A percentile compares a stretch with the other conserved stretches of the same genome.
These are phyloP conservation scores for Percopsis omiscomaycus DNA, from an alignment of 2,797 vertebrate species.

Conservation along the genomic window DNA sequence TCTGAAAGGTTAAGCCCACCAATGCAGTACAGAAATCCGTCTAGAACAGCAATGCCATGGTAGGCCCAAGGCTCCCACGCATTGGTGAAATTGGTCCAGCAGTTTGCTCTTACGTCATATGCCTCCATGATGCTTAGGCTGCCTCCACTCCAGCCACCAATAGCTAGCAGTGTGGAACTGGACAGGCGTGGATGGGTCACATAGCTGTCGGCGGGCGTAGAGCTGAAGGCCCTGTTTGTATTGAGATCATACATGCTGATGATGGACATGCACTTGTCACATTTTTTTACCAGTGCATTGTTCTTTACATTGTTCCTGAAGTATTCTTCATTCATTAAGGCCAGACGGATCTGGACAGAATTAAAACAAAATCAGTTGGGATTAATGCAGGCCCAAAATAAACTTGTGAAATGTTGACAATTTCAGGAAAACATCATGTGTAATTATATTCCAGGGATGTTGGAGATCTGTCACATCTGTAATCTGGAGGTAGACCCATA, in stretches of 20 bases:
- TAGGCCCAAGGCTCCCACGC: conserved; percentile 78
- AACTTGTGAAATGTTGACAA: no score
- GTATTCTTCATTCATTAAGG: neutral
- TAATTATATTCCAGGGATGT: no score
- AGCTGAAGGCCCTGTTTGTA: conserved; percentile 50
- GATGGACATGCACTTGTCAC: conserved; percentile 42
- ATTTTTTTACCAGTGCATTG: conserved; percentile 37
- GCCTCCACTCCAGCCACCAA: conserved; percentile 79
- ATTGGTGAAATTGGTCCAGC: conserved; percentile 75
- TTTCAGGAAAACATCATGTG: no score
- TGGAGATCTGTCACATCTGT: no score
- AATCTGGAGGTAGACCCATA: no score
- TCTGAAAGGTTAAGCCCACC: conserved; percentile 78
- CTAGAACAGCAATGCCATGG: conserved; percentile 74
- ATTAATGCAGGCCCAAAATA: no score
- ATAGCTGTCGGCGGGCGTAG: conserved; percentile 31
- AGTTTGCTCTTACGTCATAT: conserved; percentile 71
- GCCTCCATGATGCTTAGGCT: conserved; percentile 79
- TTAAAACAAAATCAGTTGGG: neutral
- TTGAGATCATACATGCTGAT: conserved; percentile 57
- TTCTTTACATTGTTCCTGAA: conserved; percentile 19
- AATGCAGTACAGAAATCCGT: conserved; percentile 55
- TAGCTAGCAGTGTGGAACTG: conserved; percentile 77
- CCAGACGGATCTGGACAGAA: conserved; percentile 42
- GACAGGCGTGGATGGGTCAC: conserved; percentile 80